Percentiles rank a stretch among this genome's conserved stretches.
Evolutionary conservation across 2,888 invertebrate genomes (phyloP).

Genomic region (Ectemnius continuus): DNA sequence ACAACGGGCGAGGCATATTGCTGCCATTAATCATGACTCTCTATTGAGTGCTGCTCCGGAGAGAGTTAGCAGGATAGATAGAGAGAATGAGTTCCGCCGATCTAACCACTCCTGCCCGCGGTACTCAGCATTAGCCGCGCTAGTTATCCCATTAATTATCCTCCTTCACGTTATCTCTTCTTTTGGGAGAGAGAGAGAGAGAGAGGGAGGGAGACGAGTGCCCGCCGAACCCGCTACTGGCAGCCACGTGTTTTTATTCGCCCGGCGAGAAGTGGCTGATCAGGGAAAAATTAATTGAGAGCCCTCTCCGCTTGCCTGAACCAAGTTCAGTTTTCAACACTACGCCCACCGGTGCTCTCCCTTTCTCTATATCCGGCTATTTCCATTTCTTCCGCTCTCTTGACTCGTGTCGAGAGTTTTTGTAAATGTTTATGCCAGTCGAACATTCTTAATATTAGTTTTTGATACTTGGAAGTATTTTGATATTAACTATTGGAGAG

Average conservation of each 20-base stretch:
- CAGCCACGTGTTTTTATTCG: conserved; percentile 24
- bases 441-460: too few species aligned
- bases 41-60: conserved; percentile 65
- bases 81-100: conserved; percentile 56
- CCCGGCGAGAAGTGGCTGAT: conserved; percentile 17
- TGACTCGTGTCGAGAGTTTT: too few species aligned
- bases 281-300: background rate
- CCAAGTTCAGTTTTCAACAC: too few species aligned
- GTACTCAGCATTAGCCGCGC: conserved; percentile 14
- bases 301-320: too few species aligned
- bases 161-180: conserved; percentile 19
- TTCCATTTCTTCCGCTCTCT: too few species aligned
- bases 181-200: background rate
- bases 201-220: background rate
- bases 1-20: conserved; percentile 69
- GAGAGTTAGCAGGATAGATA: conserved; percentile 32
- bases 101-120: conserved; percentile 46
- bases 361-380: too few species aligned
- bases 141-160: conserved; percentile 43
- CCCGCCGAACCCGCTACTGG: background rate
- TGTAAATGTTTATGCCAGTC: too few species aligned
- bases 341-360: too few species aligned
- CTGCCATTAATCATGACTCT: conserved; percentile 69
- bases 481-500: too few species aligned
- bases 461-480: too few species aligned